Evolutionary conservation across 2,888 invertebrate species (phyloP), one percentile per base, ranked within the genome.

Genomic region (Papilio protenor): DNA sequence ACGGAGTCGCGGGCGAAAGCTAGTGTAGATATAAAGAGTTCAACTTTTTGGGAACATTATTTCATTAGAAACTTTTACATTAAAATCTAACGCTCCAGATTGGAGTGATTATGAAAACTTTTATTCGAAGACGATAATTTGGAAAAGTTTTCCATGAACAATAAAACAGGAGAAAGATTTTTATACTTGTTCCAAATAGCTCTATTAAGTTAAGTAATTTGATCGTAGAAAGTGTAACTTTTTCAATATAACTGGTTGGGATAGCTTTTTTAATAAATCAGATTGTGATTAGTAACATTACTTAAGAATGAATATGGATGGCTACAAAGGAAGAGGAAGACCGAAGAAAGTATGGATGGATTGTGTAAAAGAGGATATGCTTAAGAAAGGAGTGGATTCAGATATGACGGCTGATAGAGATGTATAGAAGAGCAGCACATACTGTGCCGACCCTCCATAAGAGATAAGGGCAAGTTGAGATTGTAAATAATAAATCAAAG

Each of bases 201-300:
- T 49, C 69, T n/a, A 52, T 76, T 79, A 76, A 71, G 73, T 70
- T 74, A 70, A 49, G 75, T 73, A 73, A 77, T 73, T 77, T 57
- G 77, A 77, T 64, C 27, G 74, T 49, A 64, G 57, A 4, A 57
- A 71, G 47, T 66, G 79, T 76, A 71, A 70, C 72, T 61, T 69
- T 71, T 23, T 16, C 64, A 72, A 73, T 76, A 14, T 16, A 27
- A 71, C 14, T 5, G 70, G 59, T 73, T 27, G 49, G 11, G 57
- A 45, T n/a, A 33, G 21, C 27, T 33, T 61, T n/a, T 47, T 64
- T n/a, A n/a, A 55, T 55, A n/a, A 55, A 55, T 55, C 8, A 18
- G 5, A 55, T 55, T 5, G 55, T n/a, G 55, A 55, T 12, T n/a
- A n/a, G n/a, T n/a, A n/a, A n/a, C n/a, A n/a, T n/a, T n/a, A n/a